These are phyloP conservation scores for Mayetiola destructor DNA, from an alignment of 2,888 invertebrate species.

Conservation along the genomic window DNA sequence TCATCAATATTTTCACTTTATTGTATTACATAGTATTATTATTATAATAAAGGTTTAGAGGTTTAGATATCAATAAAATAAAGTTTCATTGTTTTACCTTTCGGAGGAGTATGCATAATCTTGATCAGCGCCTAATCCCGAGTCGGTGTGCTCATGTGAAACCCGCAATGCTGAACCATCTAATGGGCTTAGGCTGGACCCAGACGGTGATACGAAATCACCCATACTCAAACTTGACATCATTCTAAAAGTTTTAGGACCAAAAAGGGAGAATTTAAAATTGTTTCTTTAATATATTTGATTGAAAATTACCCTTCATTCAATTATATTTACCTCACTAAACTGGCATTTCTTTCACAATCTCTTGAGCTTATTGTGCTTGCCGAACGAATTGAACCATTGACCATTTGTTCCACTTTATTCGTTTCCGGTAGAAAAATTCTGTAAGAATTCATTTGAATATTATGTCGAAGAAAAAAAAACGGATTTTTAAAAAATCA, in stretches of 20 bases:
- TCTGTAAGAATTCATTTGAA: background rate
- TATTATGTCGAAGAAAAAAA: background rate
- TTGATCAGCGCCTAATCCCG: slow-evolving; percentile 60
- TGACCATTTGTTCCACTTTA: slow-evolving; percentile 21
- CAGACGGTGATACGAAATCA: slow-evolving; percentile 34
- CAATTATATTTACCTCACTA: slow-evolving; percentile 30
- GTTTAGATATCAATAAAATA: too few species aligned
- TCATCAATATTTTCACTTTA: background rate
- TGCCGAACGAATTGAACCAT: slow-evolving; percentile 45
- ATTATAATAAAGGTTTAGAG: background rate
- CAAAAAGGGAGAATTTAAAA: background rate
- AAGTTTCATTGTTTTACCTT: slow-evolving; percentile 41
- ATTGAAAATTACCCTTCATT: background rate
- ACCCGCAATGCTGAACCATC: slow-evolving; percentile 39
- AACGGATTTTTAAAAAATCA: background rate
- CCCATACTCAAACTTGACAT: slow-evolving; percentile 38
- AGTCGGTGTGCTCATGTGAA: slow-evolving; percentile 63
- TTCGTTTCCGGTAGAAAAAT: slow-evolving; percentile 12
- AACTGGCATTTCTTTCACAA: slow-evolving; percentile 38
- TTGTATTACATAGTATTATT: background rate
- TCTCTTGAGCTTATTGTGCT: slow-evolving; percentile 43
- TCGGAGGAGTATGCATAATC: slow-evolving; percentile 58
- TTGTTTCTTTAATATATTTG: too few species aligned
- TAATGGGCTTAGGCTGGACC: slow-evolving; percentile 33
- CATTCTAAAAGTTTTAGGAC: slow-evolving; percentile 26